A percentile compares a stretch with the other conserved stretches of the same genome.
phyloP scores from a whole-genome alignment of 2,797 vertebrate genomes.

The Karalla daura region DNA sequence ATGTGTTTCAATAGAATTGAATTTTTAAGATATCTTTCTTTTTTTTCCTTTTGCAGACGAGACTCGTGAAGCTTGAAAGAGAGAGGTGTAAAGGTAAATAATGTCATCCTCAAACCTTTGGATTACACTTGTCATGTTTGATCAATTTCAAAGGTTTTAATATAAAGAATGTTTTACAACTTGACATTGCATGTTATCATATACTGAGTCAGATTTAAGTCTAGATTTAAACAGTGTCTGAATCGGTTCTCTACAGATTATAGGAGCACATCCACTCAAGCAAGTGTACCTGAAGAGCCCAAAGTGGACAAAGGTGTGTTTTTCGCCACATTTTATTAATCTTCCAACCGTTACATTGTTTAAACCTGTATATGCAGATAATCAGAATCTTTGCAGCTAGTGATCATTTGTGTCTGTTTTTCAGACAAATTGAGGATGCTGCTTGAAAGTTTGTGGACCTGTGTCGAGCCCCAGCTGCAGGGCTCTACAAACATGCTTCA shows the following conservation, averaged over 20 bases:
- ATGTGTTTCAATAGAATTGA: neutral
- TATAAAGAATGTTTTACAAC: neutral
- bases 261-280: slow-evolving; percentile 87
- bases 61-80: slow-evolving; percentile 82
- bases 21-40: neutral
- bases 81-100: slow-evolving; percentile 88
- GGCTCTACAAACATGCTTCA: slow-evolving; percentile 57
- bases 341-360: no score
- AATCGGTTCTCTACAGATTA: slow-evolving; percentile 72
- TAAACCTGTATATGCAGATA: neutral
- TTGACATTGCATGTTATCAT: neutral
- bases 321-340: neutral
- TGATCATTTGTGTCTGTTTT: slow-evolving; percentile 35
- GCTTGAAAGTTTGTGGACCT: slow-evolving; percentile 91
- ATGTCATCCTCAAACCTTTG: neutral
- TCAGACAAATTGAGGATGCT: slow-evolving; percentile 89
- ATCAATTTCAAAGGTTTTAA: neutral
- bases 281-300: slow-evolving; percentile 75
- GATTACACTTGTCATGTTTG: no score
- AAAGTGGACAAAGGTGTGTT: slow-evolving; percentile 91
- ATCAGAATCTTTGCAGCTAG: neutral
- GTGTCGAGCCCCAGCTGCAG: slow-evolving; percentile 85
- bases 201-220: neutral
- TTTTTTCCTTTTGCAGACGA: slow-evolving; percentile 78
- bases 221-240: neutral